phyloP scores from a whole-genome alignment of 2,797 vertebrate species.

The Eptatretus atami region DNA sequence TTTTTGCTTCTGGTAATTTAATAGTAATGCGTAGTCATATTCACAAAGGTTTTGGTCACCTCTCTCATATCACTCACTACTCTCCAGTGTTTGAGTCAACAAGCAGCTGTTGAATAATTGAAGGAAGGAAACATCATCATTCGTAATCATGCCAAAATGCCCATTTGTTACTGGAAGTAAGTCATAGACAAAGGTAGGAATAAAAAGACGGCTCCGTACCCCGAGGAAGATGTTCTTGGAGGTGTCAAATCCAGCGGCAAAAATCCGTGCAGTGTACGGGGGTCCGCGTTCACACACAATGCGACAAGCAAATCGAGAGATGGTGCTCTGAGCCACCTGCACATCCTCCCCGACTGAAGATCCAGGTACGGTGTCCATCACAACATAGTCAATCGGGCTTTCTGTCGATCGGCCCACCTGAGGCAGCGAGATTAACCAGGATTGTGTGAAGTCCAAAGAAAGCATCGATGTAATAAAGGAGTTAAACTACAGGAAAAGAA shows the following conservation, averaged over 20 bases:
- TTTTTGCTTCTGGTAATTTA: no score
- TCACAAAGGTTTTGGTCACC: no score
- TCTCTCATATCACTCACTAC: no score
- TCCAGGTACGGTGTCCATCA: conserved; percentile 77
- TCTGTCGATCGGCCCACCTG: conserved; percentile 91
- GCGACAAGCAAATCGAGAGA: conserved; percentile 80
- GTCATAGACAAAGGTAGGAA: neutral
- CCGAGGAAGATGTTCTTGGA: conserved; percentile 99
- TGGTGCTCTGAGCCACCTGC: conserved; percentile 88
- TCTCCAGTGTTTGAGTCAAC: no score
- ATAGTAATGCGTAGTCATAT: no score
- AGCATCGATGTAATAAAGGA: neutral
- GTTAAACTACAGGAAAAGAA: neutral
- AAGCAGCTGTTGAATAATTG: no score
- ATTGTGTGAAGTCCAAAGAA: neutral
- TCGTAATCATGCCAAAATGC: no score
- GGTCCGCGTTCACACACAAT: conserved; percentile 65
- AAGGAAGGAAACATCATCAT: no score
- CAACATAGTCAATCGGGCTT: conserved; percentile 89
- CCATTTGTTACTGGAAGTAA: neutral
- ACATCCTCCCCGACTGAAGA: conserved; percentile 46
- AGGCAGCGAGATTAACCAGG: conserved; percentile 7
- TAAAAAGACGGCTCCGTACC: conserved; percentile 24
- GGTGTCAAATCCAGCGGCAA: conserved; percentile 85
- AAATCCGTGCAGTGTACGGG: conserved; percentile 65